Conservation (phyloP, 2,113 vertebrate species). For the Motacilla alba region DNA sequence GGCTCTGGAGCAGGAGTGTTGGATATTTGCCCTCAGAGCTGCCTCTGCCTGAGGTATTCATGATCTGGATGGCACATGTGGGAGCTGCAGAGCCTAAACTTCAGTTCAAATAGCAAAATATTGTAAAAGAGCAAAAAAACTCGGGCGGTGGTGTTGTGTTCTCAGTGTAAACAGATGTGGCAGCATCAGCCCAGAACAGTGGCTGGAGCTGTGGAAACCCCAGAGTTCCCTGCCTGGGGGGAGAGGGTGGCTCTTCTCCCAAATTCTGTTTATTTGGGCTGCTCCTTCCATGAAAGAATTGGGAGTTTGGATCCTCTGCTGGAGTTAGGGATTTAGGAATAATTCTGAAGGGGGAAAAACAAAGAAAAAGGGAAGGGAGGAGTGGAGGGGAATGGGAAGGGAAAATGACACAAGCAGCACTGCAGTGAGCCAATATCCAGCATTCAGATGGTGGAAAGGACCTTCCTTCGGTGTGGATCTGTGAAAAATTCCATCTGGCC, state of each 20-base stretch:
- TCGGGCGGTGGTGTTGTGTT: not conserved
- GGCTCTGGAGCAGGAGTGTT: not conserved
- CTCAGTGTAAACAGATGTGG: not conserved
- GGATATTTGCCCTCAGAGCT: not conserved
- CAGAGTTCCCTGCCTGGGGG: not conserved
- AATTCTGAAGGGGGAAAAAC: not conserved
- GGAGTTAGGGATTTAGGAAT: not conserved
- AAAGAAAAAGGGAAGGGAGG: not conserved
- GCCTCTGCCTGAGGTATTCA: not conserved
- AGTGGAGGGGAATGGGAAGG: not conserved
- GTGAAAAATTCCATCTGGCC: not conserved
- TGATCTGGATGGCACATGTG: not conserved
- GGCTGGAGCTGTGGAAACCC: not conserved
- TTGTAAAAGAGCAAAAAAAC: not conserved
- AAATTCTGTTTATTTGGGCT: not conserved
- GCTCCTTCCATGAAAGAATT: not conserved
- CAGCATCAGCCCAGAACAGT: not conserved
- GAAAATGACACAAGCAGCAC: fast-evolving
- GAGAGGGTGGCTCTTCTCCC: not conserved
- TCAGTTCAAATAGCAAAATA: not conserved
- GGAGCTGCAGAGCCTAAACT: not conserved
- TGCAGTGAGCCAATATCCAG: fast-evolving
- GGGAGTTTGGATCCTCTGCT: not conserved
- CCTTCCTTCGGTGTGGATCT: not conserved
- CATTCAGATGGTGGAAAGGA: not conserved